Conservation (phyloP, 2,797 vertebrate species). For the Falco cherrug region DNA sequence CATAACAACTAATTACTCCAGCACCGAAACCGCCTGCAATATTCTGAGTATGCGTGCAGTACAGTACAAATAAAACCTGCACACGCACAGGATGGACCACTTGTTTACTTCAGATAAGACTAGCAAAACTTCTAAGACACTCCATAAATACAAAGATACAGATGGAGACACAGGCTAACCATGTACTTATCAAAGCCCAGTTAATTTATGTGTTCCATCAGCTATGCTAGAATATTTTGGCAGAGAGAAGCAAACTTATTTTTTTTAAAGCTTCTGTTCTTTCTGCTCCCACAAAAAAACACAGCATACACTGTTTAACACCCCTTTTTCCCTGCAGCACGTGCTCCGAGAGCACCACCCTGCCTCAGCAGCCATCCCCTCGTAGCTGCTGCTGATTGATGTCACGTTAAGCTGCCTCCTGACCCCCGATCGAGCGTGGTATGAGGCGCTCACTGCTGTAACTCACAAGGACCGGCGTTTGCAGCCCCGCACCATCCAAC, state of each 20-base stretch:
- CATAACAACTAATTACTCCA: not conserved
- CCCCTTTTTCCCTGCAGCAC: not conserved
- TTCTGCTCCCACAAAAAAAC: not conserved
- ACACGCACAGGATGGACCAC: not conserved
- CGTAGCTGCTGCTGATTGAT: not conserved
- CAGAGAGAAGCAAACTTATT: not conserved
- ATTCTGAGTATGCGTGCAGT: fast-evolving
- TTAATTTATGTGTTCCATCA: not conserved
- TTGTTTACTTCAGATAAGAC: not conserved
- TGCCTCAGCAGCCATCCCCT: not conserved
- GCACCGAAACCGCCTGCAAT: not conserved
- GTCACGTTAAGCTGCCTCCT: not conserved
- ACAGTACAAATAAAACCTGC: not conserved
- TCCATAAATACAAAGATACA: not conserved
- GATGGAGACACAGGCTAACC: not conserved
- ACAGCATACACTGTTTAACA: not conserved
- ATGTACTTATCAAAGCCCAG: not conserved
- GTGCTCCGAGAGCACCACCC: not conserved
- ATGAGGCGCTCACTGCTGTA: not conserved
- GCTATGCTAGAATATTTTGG: not conserved
- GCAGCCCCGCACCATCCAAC: not conserved
- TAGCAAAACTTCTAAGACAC: not conserved
- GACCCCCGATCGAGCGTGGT: not conserved
- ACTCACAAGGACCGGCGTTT: not conserved
- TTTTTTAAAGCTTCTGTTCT: not conserved